A percentile compares a stretch with the other conserved stretches of the same genome.
Evolutionary conservation across 92 coral and sea anemone species (phyloP).

Genomic region (Montipora capitata): DNA sequence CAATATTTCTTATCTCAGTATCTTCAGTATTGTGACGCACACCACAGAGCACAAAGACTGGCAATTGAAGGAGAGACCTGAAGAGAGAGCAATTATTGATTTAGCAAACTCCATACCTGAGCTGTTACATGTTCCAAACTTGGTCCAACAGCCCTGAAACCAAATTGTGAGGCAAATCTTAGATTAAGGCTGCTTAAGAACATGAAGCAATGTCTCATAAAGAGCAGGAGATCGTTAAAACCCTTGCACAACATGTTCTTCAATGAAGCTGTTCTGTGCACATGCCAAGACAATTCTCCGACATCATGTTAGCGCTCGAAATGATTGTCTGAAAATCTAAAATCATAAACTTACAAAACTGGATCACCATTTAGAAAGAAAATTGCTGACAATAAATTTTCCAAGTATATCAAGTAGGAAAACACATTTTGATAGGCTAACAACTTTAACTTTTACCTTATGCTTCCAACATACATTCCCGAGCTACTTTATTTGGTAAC

Average conservation of each 20-base stretch:
- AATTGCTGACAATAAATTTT: not conserved
- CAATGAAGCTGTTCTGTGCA: not conserved
- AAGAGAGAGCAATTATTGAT: not conserved
- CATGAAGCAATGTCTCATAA: not conserved
- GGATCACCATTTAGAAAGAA: not conserved
- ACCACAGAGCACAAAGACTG: not conserved
- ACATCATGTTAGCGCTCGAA: too few relatives aligned
- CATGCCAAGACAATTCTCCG: too few relatives aligned
- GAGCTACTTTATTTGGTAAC: not conserved
- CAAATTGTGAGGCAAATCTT: not conserved
- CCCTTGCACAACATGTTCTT: not conserved
- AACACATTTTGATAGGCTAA: not conserved
- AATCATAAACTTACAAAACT: not conserved
- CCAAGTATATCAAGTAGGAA: too few relatives aligned
- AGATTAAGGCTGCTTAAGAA: not conserved
- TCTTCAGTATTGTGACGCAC: constrained; percentile 6
- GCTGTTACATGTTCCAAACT: constrained; percentile 31
- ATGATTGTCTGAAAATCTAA: not conserved
- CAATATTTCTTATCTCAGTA: not conserved
- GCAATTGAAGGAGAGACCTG: too few relatives aligned
- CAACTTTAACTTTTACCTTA: not conserved
- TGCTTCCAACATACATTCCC: not conserved
- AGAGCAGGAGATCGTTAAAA: not conserved
- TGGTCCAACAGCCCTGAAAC: constrained; percentile 44
- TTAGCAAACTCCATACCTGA: constrained; percentile 20